phyloP scores from a whole-genome alignment of 2,797 vertebrate species.

The Dryobates pubescens region DNA sequence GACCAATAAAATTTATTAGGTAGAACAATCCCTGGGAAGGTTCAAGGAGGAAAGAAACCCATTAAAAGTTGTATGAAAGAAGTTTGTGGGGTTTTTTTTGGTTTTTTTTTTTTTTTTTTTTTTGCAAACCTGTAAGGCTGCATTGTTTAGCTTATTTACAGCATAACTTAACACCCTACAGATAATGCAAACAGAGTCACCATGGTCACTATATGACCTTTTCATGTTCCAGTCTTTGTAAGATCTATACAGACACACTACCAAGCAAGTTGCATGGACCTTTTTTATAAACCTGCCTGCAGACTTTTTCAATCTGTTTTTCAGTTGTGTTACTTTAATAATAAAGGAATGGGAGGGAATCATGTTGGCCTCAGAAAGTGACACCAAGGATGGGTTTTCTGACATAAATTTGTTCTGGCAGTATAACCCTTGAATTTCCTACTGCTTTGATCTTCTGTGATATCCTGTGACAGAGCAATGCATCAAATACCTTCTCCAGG shows the following conservation, averaged over 20 bases:
- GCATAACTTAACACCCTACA: neutral
- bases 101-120: neutral
- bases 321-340: neutral
- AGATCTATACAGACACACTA: neutral
- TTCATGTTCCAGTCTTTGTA: neutral
- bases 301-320: neutral
- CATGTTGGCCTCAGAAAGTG: neutral
- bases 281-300: neutral
- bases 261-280: neutral
- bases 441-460: neutral
- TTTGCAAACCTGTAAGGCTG: neutral
- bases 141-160: neutral
- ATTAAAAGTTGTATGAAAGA: neutral
- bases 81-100: neutral
- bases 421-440: neutral
- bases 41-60: neutral
- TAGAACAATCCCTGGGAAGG: conserved; percentile 7
- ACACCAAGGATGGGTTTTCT: neutral
- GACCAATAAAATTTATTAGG: conserved; percentile 61
- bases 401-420: neutral
- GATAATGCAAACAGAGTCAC: neutral
- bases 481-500: neutral
- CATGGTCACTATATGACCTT: neutral
- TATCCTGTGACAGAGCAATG: neutral
- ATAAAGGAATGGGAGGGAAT: neutral